These are phyloP conservation scores for Stichopus chloronotus DNA, from an alignment of 35 echinoderm and acorn worm genomes.

Conservation along the genomic window DNA sequence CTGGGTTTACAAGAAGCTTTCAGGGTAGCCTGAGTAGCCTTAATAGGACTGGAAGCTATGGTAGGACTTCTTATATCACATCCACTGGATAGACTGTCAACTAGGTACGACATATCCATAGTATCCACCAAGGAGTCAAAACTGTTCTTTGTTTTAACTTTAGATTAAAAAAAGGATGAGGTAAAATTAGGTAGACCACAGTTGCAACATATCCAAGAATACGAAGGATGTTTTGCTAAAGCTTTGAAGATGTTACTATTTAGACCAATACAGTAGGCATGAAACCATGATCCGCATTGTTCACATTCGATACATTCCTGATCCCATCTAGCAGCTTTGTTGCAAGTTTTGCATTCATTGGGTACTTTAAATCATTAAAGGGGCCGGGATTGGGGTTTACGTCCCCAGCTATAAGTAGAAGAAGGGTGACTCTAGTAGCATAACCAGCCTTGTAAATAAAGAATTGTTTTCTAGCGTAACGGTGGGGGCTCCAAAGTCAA, in stretches of 20 bases:
- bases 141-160: neutral
- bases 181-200: conserved; percentile 36
- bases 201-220: conserved; percentile 26
- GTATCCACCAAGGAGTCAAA: neutral
- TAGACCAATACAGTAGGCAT: neutral
- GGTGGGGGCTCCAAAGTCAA: neutral
- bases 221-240: neutral
- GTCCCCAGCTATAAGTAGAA: conserved; percentile 27
- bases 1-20: neutral
- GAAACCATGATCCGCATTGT: neutral
- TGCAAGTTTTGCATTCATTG: conserved; percentile 3
- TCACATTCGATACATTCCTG: conserved; percentile 31
- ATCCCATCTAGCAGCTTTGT: neutral
- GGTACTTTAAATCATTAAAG: neutral
- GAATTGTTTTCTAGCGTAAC: neutral
- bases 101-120: neutral
- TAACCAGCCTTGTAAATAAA: neutral
- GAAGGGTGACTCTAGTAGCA: neutral
- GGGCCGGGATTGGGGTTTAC: conserved; percentile 32
- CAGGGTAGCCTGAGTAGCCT: neutral
- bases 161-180: conserved; percentile 7
- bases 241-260: neutral
- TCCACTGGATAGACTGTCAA: neutral
- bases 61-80: neutral
- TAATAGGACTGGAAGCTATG: neutral